Base-by-base conservation (phyloP, 2,113 vertebrate species). In the Ardeotis arabs region DNA sequence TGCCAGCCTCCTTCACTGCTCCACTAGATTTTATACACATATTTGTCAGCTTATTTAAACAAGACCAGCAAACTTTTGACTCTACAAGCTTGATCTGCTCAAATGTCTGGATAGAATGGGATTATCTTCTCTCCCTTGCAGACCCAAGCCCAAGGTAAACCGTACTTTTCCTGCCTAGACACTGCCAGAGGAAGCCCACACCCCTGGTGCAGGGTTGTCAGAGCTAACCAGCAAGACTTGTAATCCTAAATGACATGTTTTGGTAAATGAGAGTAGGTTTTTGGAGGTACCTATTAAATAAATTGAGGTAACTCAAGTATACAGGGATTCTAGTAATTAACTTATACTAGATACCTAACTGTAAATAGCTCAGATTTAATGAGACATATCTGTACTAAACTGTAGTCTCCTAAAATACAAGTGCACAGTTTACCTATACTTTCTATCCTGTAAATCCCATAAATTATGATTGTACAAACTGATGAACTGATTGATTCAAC, bases 141-240 rank as follows among this genome's bases (percentile, higher is more conserved):
- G 47, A 22, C 29, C 53, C 15, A 2, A 15, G 74, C n/a, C 52
- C 63, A 31, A 14, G 13, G 11, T 47, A 76, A 92, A 62, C 25
- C 0, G 0, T 70, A 39, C 15, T 50, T 15, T 49, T 2, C 25
- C 29, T 84, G 64, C 33, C 17, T 24, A 41, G 80, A 7, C 14
- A 6, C n/a, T 52, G 16, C 47, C 75, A 37, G 31, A 76, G 47
- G 50, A 62, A 76, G 25, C 19, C 52, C 58, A 52, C 12, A 14
- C 15, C 23, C 15, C 19, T 35, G 14, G 52, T 62, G 52, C 82
- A 87, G 67, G 75, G 35, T 25, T 59, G 19, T 73, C 44, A 66
- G 67, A 79, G 45, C 59, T 79, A 37, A 17, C 37, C 25, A 67
- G 74, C 81, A 52, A 59, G 15, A 28, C 31, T 39, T 56, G 5